Evolutionary conservation across 2,797 vertebrate genomes (phyloP).

Genomic region (Pitangus sulphuratus): DNA sequence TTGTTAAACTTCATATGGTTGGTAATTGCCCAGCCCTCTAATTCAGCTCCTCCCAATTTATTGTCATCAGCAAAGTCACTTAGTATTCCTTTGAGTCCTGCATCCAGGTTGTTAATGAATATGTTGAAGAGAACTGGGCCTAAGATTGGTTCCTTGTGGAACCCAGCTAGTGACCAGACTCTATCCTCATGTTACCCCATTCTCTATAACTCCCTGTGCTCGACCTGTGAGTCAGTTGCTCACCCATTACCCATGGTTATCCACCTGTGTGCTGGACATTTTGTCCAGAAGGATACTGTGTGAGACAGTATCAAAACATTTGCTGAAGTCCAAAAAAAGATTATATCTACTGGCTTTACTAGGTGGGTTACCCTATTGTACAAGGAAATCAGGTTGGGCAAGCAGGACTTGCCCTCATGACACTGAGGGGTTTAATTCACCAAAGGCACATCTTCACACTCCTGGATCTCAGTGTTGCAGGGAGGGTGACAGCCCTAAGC

Average conservation of each 20-base stretch:
- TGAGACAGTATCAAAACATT: neutral
- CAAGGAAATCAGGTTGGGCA: neutral
- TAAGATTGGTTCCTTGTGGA: neutral
- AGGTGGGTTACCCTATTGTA: neutral
- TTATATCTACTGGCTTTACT: neutral
- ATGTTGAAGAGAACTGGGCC: neutral
- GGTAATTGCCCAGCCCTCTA: neutral
- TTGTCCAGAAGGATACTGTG: neutral
- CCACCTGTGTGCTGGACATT: neutral
- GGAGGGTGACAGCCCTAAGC: too few species aligned
- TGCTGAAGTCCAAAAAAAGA: neutral
- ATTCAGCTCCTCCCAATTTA: neutral
- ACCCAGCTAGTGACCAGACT: neutral
- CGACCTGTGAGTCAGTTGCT: rapidly evolving
- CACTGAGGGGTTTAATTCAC: neutral
- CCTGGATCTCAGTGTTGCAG: neutral
- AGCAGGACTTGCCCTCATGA: neutral
- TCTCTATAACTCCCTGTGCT: neutral
- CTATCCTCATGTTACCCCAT: neutral
- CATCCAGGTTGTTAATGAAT: neutral
- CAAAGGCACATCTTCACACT: neutral
- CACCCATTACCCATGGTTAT: rapidly evolving
- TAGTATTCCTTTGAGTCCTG: neutral
- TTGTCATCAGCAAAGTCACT: neutral
- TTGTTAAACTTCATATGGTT: neutral